Conservation (phyloP, 1,140 invertebrate genomes). For the Lysiphlebus fabarum region DNA sequence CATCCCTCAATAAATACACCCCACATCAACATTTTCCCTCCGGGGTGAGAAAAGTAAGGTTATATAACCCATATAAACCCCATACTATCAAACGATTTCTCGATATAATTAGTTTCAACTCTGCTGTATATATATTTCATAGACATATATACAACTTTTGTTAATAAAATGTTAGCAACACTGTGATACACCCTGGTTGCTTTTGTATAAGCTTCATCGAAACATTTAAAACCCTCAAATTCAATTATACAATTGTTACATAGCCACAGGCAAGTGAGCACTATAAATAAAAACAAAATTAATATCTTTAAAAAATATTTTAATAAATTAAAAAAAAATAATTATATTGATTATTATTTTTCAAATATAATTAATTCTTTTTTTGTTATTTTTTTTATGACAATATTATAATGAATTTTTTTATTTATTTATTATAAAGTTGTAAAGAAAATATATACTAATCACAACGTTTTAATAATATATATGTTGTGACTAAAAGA, state of each 20-base stretch:
- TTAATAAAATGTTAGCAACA: slow-evolving; percentile 33
- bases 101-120: slow-evolving; percentile 42
- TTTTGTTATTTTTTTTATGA: no score
- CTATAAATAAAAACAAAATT: no score
- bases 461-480: no score
- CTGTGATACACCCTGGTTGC: slow-evolving; percentile 29
- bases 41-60: no score
- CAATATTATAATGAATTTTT: no score
- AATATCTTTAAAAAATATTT: slow-evolving; percentile 16
- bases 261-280: slow-evolving; percentile 23
- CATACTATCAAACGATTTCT: slow-evolving; percentile 11
- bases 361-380: background rate
- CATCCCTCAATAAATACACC: slow-evolving; percentile 3
- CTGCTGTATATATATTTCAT: slow-evolving; percentile 2
- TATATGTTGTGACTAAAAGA: no score
- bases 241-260: slow-evolving; percentile 40
- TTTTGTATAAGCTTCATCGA: slow-evolving; percentile 37
- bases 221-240: slow-evolving; percentile 35
- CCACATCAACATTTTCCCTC: no score
- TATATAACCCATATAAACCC: no score
- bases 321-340: background rate
- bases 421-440: no score
- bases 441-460: no score
- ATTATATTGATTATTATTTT: background rate
- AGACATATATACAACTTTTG: slow-evolving; percentile 28